Evolutionary conservation across 2,113 vertebrate species (phyloP).

Genomic region (Stictonetta naevosa): DNA sequence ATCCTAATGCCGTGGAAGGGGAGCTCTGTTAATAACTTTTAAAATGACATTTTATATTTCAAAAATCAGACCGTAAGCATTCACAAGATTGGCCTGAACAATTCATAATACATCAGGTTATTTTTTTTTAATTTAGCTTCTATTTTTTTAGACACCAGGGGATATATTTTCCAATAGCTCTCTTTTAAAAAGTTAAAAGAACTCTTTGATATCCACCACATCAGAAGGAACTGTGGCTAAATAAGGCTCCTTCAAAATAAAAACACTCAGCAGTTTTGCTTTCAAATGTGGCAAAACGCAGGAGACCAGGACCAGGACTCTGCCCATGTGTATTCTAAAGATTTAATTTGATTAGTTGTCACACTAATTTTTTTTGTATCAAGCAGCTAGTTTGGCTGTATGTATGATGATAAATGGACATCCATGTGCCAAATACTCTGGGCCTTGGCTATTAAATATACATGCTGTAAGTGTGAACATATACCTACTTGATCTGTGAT

Average conservation of each 20-base stretch:
- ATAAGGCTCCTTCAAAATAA: not conserved
- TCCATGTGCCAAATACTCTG: not conserved
- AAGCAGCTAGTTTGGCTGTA: not conserved
- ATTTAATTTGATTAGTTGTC: not conserved
- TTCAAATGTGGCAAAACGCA: not conserved
- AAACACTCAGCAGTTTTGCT: not conserved
- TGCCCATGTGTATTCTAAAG: not conserved
- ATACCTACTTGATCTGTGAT: not conserved
- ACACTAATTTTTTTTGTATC: not conserved
- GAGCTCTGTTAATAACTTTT: not conserved
- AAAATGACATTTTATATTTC: not conserved
- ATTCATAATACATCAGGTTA: not conserved
- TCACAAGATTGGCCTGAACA: not conserved
- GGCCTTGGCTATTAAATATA: not conserved
- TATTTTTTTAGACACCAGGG: not conserved
- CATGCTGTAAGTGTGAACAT: not conserved
- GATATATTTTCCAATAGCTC: not conserved
- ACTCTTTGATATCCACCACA: not conserved
- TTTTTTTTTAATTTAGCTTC: not conserved
- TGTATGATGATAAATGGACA: not conserved
- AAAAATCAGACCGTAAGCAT: not conserved
- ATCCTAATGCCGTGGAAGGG: not conserved
- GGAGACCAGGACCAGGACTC: not conserved
- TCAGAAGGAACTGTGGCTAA: not conserved
- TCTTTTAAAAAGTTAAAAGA: not conserved